A percentile compares a stretch with the other conserved stretches of the same genome.
Conservation (phyloP, 1,140 invertebrate genomes). For the Lysiphlebus fabarum region DNA sequence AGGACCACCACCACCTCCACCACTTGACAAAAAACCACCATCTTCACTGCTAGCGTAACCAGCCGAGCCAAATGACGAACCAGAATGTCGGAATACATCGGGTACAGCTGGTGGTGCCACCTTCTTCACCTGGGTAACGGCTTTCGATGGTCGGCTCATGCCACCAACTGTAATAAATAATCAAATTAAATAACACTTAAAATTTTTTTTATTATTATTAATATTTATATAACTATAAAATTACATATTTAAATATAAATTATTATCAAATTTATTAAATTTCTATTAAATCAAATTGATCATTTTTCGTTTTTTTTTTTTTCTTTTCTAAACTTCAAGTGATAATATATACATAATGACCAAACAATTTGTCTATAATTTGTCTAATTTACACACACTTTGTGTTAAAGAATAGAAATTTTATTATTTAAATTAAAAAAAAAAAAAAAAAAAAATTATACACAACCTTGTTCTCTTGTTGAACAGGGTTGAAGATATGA, state of each 20-base stretch:
- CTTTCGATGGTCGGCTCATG: slow-evolving; percentile 75
- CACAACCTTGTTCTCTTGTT: background rate
- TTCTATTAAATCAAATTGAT: background rate
- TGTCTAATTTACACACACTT: too few species aligned
- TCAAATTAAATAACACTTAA: background rate
- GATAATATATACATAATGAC: too few species aligned
- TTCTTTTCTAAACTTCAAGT: background rate
- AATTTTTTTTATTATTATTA: too few species aligned
- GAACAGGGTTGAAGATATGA: background rate
- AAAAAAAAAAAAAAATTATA: too few species aligned
- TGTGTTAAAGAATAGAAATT: too few species aligned
- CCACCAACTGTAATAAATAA: slow-evolving; percentile 66
- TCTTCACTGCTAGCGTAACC: slow-evolving; percentile 75
- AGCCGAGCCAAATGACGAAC: slow-evolving; percentile 69
- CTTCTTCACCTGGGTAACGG: slow-evolving; percentile 74
- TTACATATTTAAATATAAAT: background rate
- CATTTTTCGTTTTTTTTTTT: background rate
- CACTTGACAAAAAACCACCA: slow-evolving; percentile 59
- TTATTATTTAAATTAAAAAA: too few species aligned
- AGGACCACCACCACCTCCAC: slow-evolving; percentile 37
- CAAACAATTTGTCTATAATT: too few species aligned
- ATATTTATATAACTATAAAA: too few species aligned
- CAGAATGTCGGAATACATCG: slow-evolving; percentile 72
- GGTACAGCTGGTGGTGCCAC: slow-evolving; percentile 79
- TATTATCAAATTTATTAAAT: background rate